Conservation (phyloP, 2,888 invertebrate species). For the Elegia similella region DNA sequence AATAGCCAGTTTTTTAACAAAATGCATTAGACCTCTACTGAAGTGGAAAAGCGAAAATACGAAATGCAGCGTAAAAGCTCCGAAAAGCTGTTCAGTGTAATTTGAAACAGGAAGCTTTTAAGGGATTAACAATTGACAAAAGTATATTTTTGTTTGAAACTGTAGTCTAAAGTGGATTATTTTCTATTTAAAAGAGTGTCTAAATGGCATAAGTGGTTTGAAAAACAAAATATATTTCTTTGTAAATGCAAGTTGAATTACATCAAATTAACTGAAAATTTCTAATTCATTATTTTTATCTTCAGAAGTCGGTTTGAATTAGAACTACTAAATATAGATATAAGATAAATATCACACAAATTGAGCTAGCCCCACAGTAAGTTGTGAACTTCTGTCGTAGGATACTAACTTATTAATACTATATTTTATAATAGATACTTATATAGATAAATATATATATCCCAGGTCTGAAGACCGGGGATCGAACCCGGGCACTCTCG, state of each 20-base stretch:
- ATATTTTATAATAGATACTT: too few species aligned
- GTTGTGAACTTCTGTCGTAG: too few species aligned
- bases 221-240: too few species aligned
- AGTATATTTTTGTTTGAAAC: constrained; percentile 5
- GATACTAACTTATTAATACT: too few species aligned
- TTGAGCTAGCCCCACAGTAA: too few species aligned
- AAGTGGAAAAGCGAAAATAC: constrained; percentile 1
- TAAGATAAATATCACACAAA: too few species aligned
- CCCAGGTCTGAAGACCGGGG: too few species aligned
- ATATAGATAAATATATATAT: too few species aligned
- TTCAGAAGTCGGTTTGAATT: not conserved
- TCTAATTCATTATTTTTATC: too few species aligned
- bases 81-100: not conserved
- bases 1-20: not conserved
- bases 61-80: not conserved
- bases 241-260: too few species aligned
- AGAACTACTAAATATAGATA: not conserved
- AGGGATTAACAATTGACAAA: constrained; percentile 1
- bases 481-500: too few species aligned
- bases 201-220: not conserved
- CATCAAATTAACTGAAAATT: too few species aligned
- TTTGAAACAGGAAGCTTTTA: constrained; percentile 3
- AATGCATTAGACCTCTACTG: not conserved
- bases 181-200: not conserved
- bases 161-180: not conserved